Percentiles rank a stretch among this genome's conserved stretches.
phyloP scores from a whole-genome alignment of 2,797 vertebrate genomes.

The Tangara arthus region DNA sequence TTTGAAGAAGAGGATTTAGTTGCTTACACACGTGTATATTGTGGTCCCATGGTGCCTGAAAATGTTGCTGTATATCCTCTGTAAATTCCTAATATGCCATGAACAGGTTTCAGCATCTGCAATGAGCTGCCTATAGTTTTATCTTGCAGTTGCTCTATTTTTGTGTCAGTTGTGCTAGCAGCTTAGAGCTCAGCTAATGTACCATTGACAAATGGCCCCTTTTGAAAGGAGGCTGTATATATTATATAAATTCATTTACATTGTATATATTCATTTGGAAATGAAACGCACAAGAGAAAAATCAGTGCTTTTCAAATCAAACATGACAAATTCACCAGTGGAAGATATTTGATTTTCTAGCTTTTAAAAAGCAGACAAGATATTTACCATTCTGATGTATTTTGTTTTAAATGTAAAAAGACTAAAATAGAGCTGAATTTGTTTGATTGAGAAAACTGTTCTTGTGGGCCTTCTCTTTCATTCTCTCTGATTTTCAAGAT shows the following conservation, averaged over 20 bases:
- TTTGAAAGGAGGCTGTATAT: constrained; percentile 42
- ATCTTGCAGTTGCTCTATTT: constrained; percentile 56
- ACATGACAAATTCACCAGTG: constrained; percentile 45
- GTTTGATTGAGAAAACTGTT: constrained; percentile 46
- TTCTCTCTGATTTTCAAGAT: neutral
- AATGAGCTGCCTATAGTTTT: constrained; percentile 9
- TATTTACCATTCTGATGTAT: constrained; percentile 33
- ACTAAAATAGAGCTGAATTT: constrained; percentile 37
- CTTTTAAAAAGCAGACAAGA: constrained; percentile 35
- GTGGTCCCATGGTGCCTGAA: neutral
- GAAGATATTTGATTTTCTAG: constrained; percentile 49
- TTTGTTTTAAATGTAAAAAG: constrained; percentile 46
- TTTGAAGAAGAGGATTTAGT: neutral
- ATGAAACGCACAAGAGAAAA: constrained; percentile 48
- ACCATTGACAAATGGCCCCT: constrained; percentile 39
- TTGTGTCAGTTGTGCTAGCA: constrained; percentile 31
- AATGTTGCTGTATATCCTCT: neutral
- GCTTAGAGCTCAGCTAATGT: constrained; percentile 42
- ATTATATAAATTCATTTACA: constrained; percentile 60
- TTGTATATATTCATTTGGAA: constrained; percentile 59
- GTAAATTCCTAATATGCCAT: neutral
- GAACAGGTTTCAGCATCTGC: neutral
- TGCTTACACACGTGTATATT: accelerated
- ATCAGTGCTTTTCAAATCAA: constrained; percentile 58
- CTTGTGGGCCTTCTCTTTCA: neutral